These are phyloP conservation scores for Nemoura dubitans DNA, from an alignment of 2,888 invertebrate genomes.

Conservation along the genomic window DNA sequence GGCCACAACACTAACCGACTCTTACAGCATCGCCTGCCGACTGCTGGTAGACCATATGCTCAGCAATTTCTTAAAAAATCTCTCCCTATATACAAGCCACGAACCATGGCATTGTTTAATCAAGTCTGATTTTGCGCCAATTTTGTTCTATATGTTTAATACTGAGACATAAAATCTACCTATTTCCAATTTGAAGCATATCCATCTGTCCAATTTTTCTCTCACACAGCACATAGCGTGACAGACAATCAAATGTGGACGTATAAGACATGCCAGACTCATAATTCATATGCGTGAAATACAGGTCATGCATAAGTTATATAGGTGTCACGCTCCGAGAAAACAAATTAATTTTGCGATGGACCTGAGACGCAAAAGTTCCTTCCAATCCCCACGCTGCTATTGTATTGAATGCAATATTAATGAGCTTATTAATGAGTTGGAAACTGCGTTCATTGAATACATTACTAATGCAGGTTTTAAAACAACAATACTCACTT, in stretches of 20 bases:
- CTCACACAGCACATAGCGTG: constrained; percentile 42
- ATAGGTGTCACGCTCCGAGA: neutral
- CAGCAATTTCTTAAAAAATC: neutral
- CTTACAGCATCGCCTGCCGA: constrained; percentile 18
- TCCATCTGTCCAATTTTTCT: constrained; percentile 41
- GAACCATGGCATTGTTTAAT: neutral
- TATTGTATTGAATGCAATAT: too few species aligned
- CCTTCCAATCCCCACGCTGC: too few species aligned
- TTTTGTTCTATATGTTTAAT: constrained; percentile 37
- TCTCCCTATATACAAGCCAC: neutral
- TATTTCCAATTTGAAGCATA: constrained; percentile 40
- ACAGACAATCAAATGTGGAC: constrained; percentile 42
- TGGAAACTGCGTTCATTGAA: too few species aligned
- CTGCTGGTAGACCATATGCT: too few species aligned
- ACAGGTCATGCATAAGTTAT: neutral
- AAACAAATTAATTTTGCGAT: neutral
- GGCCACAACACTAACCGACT: constrained; percentile 23
- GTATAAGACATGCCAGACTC: neutral
- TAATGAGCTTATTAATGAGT: too few species aligned
- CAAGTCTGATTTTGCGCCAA: constrained; percentile 41
- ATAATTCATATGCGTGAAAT: constrained; percentile 7
- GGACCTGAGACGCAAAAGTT: too few species aligned
- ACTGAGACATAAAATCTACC: constrained; percentile 25
- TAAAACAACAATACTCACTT: too few species aligned
- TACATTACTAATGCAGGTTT: too few species aligned